Evolutionary conservation across 2,113 vertebrate species (phyloP), one percentile per base, ranked within the genome.

Genomic region (Neopipo cinnamomea): DNA sequence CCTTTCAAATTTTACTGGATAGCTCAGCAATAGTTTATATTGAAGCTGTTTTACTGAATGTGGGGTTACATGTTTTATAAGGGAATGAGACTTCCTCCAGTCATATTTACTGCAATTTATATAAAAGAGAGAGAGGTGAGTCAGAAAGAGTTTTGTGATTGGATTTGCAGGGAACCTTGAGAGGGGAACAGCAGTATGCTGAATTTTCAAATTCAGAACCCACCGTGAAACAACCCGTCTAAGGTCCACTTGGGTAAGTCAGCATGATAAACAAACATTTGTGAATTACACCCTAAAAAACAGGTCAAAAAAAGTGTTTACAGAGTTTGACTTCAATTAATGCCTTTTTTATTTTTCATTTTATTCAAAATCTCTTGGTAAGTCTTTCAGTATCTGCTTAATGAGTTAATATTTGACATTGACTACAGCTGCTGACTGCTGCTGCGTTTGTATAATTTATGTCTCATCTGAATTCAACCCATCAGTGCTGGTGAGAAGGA

Each of bases 121-220:
- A 21, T 35, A 35, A 71, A 80, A 47, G 52, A 82, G 55, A 78
- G 71, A 59, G 52, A 78, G 56, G 59, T 80, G 85, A 91, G 74
- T 91, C 35, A 91, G 95, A 90, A 73, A 39, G 79, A 89, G 93
- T 95, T 80, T 92, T 95, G 44, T 93, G 86, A 39, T 91, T 95
- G 89, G 70, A 92, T 94, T 95, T 96, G n/a, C 77, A 91, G 91
- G 77, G 77, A 89, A 58, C 70, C 70, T 80, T 96, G 78, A 77
- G 75, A 96, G 85, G 72, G 63, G 76, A 91, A 22, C 42, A 83
- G 41, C 77, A 85, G 37, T 79, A 50, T 42, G 42, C 65, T 94
- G 91, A 94, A 67, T 91, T 92, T 62, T 22, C 86, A 91, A 95
- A 95, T 96, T 96, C 84, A 92, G 89, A 94, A 50, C 52, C 49